These are phyloP conservation scores for Sylvia atricapilla DNA, from an alignment of 2,113 vertebrate species.

Conservation along the genomic window DNA sequence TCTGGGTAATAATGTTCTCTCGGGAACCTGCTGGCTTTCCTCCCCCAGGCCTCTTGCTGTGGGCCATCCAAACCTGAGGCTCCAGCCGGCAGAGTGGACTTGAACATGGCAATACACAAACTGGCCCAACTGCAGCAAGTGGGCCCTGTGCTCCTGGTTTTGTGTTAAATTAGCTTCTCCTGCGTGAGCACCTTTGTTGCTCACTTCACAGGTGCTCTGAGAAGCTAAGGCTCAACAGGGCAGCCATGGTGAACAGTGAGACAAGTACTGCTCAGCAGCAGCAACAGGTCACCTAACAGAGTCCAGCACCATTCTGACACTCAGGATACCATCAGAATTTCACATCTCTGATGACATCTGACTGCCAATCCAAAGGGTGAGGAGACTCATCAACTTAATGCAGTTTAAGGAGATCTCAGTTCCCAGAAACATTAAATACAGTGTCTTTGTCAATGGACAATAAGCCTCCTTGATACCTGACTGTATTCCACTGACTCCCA, in stretches of 20 bases:
- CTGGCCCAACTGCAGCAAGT: background rate
- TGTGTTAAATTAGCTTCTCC: background rate
- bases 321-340: background rate
- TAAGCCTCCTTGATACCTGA: background rate
- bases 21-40: background rate
- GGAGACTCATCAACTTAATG: background rate
- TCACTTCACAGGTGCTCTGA: background rate
- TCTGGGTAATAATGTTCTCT: background rate
- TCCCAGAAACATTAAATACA: background rate
- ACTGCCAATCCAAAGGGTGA: background rate
- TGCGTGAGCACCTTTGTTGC: background rate
- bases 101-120: accelerated
- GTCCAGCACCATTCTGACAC: background rate
- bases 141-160: background rate
- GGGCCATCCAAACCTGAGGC: background rate
- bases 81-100: background rate
- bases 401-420: background rate
- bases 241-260: background rate
- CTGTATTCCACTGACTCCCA: background rate
- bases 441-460: background rate
- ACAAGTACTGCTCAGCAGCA: background rate
- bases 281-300: background rate
- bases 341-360: background rate
- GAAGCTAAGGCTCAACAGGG: background rate
- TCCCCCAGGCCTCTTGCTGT: background rate